Conservation (phyloP, 2,888 invertebrate genomes). For the Lucinisca nassula region DNA sequence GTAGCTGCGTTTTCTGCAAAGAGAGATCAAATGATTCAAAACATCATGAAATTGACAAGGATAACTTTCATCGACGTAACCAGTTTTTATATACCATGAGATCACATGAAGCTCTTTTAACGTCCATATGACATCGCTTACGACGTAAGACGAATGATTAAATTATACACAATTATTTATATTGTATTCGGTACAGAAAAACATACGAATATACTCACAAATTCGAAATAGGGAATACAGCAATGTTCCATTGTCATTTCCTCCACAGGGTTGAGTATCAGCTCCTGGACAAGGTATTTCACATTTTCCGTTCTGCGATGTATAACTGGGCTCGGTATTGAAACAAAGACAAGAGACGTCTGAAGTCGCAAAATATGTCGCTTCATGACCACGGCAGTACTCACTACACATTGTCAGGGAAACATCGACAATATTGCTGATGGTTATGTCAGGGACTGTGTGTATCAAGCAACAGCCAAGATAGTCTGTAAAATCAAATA, state of each 20-base stretch:
- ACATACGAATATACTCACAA: neutral
- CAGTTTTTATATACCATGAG: too few species aligned
- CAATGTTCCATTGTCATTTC: conserved; percentile 12
- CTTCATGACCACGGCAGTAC: conserved; percentile 50
- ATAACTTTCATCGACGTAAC: too few species aligned
- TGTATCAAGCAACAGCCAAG: conserved; percentile 32
- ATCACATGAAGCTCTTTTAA: too few species aligned
- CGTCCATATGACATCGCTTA: too few species aligned
- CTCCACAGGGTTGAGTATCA: conserved; percentile 53
- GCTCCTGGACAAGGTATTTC: conserved; percentile 26
- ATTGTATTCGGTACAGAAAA: too few species aligned
- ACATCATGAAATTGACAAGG: too few species aligned
- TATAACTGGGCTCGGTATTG: neutral
- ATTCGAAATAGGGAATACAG: neutral
- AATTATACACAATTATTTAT: too few species aligned
- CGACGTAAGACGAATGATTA: too few species aligned
- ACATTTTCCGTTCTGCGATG: conserved; percentile 36
- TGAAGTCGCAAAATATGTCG: conserved; percentile 31
- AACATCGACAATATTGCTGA: conserved; percentile 13
- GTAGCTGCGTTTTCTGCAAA: too few species aligned
- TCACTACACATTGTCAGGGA: conserved; percentile 58
- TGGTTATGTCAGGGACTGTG: neutral
- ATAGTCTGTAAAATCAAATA: conserved; percentile 54
- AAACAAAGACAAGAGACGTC: conserved; percentile 46
- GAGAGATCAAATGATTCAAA: too few species aligned